These are phyloP conservation scores for Montipora capitata DNA, from an alignment of 92 coral and sea anemone species.

Conservation along the genomic window DNA sequence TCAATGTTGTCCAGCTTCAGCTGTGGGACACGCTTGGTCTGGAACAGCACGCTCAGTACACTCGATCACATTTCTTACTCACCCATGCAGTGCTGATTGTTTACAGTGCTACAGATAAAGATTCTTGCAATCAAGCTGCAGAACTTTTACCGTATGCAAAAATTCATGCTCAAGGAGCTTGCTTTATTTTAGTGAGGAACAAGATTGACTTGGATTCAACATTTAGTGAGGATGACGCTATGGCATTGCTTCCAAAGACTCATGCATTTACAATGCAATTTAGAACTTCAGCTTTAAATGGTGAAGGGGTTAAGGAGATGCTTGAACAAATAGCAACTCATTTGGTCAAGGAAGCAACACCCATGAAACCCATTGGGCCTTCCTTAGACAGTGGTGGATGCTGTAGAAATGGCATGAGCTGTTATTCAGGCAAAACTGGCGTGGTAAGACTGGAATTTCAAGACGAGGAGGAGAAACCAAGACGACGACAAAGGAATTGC, in stretches of 20 bases:
- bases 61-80: slow-evolving; percentile 80
- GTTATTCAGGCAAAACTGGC: background rate
- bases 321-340: slow-evolving; percentile 20
- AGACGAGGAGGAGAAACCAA: background rate
- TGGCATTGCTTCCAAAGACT: slow-evolving; percentile 5
- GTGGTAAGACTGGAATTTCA: slow-evolving; percentile 6
- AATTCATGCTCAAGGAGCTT: slow-evolving; percentile 73
- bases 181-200: slow-evolving; percentile 76
- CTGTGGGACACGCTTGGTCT: slow-evolving; percentile 90
- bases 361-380: slow-evolving; percentile 35
- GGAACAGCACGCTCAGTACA: slow-evolving; percentile 74
- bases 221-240: slow-evolving; percentile 49
- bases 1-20: slow-evolving; percentile 51
- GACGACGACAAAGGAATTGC: slow-evolving; percentile 14
- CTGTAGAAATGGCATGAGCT: background rate
- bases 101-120: slow-evolving; percentile 69
- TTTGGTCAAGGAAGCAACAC: slow-evolving; percentile 25
- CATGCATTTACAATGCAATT: slow-evolving; percentile 39
- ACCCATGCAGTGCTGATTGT: slow-evolving; percentile 87
- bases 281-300: slow-evolving; percentile 86
- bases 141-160: slow-evolving; percentile 27
- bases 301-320: slow-evolving; percentile 82
- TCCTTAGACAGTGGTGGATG: background rate
- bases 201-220: slow-evolving; percentile 83
- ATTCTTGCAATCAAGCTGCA: slow-evolving; percentile 51